Conservation (phyloP, 2,888 invertebrate genomes). For the Cremastinae sp. region DNA sequence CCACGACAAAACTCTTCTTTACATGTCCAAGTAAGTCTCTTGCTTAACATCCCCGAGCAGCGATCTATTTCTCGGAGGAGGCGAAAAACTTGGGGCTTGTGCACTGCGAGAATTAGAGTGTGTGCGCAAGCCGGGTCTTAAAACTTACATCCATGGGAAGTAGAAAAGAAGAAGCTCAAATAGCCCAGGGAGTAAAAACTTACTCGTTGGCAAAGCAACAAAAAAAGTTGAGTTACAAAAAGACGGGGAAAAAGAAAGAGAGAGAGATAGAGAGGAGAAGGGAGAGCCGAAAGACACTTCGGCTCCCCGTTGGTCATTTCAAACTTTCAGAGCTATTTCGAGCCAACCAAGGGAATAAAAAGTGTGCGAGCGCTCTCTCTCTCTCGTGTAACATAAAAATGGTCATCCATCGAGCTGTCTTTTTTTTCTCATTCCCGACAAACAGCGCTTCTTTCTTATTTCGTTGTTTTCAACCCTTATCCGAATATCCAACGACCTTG, state of each 20-base stretch:
- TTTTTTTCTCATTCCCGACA: constrained; percentile 1
- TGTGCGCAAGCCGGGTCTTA: neutral
- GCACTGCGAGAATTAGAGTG: constrained; percentile 1
- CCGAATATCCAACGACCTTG: neutral
- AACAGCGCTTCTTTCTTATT: neutral
- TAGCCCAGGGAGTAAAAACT: neutral
- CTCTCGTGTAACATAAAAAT: constrained; percentile 27
- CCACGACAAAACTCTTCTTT: constrained; percentile 94
- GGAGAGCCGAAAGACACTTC: constrained; percentile 23
- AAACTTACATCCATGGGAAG: neutral
- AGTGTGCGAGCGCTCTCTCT: constrained; percentile 17
- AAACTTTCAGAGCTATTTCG: constrained; percentile 33
- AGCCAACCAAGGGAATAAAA: neutral
- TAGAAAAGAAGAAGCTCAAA: neutral
- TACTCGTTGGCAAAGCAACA: neutral
- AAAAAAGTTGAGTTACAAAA: constrained; percentile 14
- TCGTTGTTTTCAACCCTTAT: neutral
- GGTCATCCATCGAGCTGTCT: neutral
- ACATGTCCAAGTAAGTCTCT: constrained; percentile 92
- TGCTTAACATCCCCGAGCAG: neutral
- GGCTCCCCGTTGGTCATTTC: constrained; percentile 23
- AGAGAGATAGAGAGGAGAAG: neutral
- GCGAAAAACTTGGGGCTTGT: neutral
- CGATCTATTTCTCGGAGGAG: neutral
- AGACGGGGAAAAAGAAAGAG: constrained; percentile 6